Conservation (phyloP, 1,140 invertebrate species). For the Lasioglossum baleicum region DNA sequence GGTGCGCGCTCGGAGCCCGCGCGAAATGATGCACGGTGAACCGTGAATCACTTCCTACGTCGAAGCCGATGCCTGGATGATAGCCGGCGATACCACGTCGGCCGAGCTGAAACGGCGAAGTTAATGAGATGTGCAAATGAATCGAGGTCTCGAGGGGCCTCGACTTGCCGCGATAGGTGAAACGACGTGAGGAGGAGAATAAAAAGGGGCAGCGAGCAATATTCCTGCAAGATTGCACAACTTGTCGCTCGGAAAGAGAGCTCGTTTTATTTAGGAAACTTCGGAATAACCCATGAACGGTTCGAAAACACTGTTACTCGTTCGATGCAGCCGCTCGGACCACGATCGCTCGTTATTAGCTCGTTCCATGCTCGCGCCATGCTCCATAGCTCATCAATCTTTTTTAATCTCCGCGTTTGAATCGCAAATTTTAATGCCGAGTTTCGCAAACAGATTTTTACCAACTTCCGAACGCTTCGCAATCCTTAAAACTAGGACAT, state of each 20-base stretch:
- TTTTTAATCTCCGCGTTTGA: too few species aligned
- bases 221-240: slow-evolving; percentile 19
- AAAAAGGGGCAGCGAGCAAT: slow-evolving; percentile 19
- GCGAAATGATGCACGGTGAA: slow-evolving; percentile 65
- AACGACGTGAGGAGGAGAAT: slow-evolving; percentile 26
- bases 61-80: slow-evolving; percentile 65
- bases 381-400: too few species aligned
- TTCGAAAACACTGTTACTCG: not conserved
- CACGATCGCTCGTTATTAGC: too few species aligned
- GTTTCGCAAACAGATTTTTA: too few species aligned
- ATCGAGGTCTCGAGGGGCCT: slow-evolving; percentile 46
- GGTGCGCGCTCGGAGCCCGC: slow-evolving; percentile 36
- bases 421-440: too few species aligned
- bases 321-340: not conserved
- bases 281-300: not conserved
- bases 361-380: too few species aligned
- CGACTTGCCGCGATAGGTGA: slow-evolving; percentile 35
- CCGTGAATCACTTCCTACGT: slow-evolving; percentile 66
- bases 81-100: slow-evolving; percentile 58
- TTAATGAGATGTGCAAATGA: slow-evolving; percentile 65
- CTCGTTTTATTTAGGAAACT: not conserved
- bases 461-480: too few species aligned
- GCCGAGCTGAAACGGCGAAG: slow-evolving; percentile 57
- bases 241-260: not conserved
- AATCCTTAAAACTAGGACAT: too few species aligned